Percentiles rank a stretch among this genome's conserved stretches.
Conservation (phyloP, 1,140 invertebrate species). For the Aleiodes sp. region DNA sequence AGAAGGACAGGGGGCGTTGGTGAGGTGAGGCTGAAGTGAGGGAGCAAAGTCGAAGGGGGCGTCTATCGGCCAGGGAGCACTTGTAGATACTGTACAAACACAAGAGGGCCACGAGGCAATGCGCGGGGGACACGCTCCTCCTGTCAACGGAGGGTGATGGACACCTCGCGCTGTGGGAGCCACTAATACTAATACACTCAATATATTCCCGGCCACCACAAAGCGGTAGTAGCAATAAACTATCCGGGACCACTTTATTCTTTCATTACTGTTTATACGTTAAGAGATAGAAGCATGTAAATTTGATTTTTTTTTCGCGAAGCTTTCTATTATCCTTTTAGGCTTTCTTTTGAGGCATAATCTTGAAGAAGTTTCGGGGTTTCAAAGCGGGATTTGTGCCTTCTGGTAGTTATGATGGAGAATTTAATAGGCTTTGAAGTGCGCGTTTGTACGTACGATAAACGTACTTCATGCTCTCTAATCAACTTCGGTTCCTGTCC, state of each 20-base stretch:
- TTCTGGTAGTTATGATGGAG: background rate
- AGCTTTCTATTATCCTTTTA: background rate
- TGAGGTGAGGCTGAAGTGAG: background rate
- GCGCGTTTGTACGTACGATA: background rate
- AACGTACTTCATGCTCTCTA: background rate
- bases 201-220: slow-evolving; percentile 17
- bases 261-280: background rate
- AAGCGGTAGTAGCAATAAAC: slow-evolving; percentile 34
- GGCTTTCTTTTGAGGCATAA: background rate
- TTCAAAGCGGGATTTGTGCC: background rate
- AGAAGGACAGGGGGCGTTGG: slow-evolving; percentile 40
- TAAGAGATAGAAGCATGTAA: too few relatives aligned
- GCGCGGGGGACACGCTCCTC: slow-evolving; percentile 55
- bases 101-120: slow-evolving; percentile 25
- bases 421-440: background rate
- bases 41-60: slow-evolving; percentile 38
- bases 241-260: slow-evolving; percentile 8
- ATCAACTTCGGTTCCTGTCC: slow-evolving; percentile 38
- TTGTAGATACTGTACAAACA: background rate
- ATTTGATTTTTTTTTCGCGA: background rate
- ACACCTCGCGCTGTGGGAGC: slow-evolving; percentile 64
- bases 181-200: slow-evolving; percentile 41
- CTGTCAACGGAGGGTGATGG: slow-evolving; percentile 65
- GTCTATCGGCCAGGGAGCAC: slow-evolving; percentile 14
- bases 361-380: background rate